phyloP scores from a whole-genome alignment of 2,113 vertebrate genomes.

The Gasterosteus nipponicus region DNA sequence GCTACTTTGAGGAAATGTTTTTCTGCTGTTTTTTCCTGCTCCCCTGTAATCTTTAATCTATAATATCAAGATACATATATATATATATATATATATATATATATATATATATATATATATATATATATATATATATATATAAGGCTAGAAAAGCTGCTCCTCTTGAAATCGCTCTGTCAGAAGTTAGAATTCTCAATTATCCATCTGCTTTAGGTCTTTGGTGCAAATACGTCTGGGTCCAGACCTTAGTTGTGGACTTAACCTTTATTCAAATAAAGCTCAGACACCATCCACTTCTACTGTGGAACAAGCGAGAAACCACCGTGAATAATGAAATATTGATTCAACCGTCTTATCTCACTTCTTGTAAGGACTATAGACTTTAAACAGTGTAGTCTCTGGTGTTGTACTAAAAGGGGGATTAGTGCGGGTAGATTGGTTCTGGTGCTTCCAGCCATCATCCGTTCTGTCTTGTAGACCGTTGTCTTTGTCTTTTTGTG shows the following conservation, averaged over 20 bases:
- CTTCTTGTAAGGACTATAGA: not conserved
- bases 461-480: conserved; percentile 9
- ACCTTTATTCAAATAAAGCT: conserved; percentile 4
- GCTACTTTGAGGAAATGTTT: too few relatives aligned
- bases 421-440: not conserved
- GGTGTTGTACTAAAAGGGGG: not conserved
- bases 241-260: not conserved
- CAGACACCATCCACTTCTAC: not conserved
- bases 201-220: too few relatives aligned
- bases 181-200: too few relatives aligned
- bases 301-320: conserved; percentile 1
- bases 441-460: conserved; percentile 8
- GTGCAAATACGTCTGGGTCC: too few relatives aligned
- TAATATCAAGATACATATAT: too few relatives aligned
- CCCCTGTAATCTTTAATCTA: too few relatives aligned
- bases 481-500: conserved; percentile 1
- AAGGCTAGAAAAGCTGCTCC: too few relatives aligned
- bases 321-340: conserved; percentile 8
- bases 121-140: too few relatives aligned
- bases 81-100: too few relatives aligned
- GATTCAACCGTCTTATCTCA: conserved; percentile 1
- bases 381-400: not conserved
- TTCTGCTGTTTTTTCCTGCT: too few relatives aligned
- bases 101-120: too few relatives aligned
- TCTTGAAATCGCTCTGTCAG: too few relatives aligned